Evolutionary conservation across 2,113 vertebrate genomes (phyloP).

Genomic region (Alligator mississippiensis): DNA sequence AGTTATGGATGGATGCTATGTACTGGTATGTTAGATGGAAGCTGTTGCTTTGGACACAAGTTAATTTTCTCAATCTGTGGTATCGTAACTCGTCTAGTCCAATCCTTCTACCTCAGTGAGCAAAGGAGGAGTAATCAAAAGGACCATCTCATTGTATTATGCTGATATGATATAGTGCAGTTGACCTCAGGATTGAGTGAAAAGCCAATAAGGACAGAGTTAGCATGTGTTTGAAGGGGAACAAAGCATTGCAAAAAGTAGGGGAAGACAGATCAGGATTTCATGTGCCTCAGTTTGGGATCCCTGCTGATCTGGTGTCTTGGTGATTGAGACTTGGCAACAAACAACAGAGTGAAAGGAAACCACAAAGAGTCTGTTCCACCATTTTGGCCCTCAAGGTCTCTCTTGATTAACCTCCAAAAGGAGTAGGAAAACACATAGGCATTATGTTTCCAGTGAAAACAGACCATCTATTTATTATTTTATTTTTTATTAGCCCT

Average conservation of each 20-base stretch:
- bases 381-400: no score
- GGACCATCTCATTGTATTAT: no score
- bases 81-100: not conserved
- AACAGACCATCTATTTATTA: no score
- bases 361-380: no score
- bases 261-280: not conserved
- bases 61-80: not conserved
- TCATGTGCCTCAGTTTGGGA: not conserved
- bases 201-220: not conserved
- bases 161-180: not conserved
- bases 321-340: not conserved
- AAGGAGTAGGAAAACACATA: no score
- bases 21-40: not conserved
- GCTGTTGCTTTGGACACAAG: not conserved
- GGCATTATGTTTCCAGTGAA: no score
- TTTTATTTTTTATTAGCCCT: no score
- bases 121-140: no score
- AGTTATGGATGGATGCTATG: not conserved
- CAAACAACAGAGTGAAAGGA: no score
- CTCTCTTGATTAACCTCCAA: no score
- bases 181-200: not conserved
- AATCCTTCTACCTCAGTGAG: no score
- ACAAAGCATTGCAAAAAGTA: no score
- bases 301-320: not conserved
- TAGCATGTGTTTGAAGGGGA: not conserved